Conservation (phyloP, 2,797 vertebrate genomes). For the Myotis findleyi region DNA sequence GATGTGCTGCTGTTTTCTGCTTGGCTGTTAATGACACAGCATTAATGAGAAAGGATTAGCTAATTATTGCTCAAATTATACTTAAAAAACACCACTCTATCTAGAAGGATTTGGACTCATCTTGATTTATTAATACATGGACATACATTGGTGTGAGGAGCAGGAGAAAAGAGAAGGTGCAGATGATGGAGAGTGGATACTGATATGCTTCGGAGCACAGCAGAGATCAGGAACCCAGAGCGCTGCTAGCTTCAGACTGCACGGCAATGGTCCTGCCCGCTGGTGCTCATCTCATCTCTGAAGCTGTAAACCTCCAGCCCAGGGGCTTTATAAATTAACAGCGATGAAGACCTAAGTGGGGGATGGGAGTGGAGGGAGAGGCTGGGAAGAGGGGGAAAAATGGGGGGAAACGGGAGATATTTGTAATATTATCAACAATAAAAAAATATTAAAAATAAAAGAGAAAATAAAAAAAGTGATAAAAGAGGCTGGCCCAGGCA, state of each 20-base stretch:
- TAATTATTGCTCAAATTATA: background rate
- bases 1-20: background rate
- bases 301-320: constrained; percentile 16
- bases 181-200: background rate
- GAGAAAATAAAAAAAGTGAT: background rate
- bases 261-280: background rate
- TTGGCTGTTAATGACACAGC: background rate
- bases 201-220: background rate
- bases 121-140: constrained; percentile 49
- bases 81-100: background rate
- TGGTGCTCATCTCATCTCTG: background rate
- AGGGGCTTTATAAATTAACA: constrained; percentile 53
- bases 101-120: constrained; percentile 54
- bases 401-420: too few species aligned
- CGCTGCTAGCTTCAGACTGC: background rate
- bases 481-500: constrained; percentile 58
- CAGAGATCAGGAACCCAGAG: background rate
- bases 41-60: constrained; percentile 1
- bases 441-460: too few species aligned
- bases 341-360: background rate
- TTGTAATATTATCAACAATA: too few species aligned
- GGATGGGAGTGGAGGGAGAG: too few species aligned
- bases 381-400: too few species aligned
- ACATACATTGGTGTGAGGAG: background rate
- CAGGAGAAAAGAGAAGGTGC: background rate